phyloP scores from a whole-genome alignment of 2,888 invertebrate genomes.

The Stenolophus ochropezus region DNA sequence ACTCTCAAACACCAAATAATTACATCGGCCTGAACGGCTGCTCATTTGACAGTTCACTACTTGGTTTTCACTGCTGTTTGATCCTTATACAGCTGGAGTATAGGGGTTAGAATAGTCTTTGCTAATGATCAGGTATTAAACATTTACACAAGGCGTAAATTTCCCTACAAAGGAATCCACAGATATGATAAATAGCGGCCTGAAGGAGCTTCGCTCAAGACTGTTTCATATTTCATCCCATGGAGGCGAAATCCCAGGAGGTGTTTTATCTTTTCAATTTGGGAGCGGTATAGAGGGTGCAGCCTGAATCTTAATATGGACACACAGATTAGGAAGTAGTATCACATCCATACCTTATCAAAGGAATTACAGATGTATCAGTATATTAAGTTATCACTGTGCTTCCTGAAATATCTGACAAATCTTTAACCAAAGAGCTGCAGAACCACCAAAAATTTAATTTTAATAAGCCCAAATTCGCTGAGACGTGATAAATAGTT shows the following conservation, averaged over 20 bases:
- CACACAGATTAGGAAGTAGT: too few relatives aligned
- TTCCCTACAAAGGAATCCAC: conserved; percentile 30
- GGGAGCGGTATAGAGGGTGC: not conserved
- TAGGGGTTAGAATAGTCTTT: not conserved
- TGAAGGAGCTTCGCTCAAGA: not conserved
- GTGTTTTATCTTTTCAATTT: conserved; percentile 34
- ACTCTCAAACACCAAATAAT: conserved; percentile 27
- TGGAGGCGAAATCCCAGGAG: not conserved
- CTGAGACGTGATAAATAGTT: too few relatives aligned
- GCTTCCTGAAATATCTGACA: too few relatives aligned
- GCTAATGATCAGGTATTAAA: conserved; percentile 17
- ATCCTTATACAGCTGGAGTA: not conserved
- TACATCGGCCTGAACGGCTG: conserved; percentile 6
- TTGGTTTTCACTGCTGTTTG: not conserved
- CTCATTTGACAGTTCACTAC: conserved; percentile 19
- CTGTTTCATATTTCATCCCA: conserved; percentile 24
- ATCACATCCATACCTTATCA: too few relatives aligned
- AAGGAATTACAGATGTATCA: too few relatives aligned
- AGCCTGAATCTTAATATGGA: not conserved
- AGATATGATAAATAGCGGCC: conserved; percentile 40
- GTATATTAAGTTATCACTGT: too few relatives aligned
- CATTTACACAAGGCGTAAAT: conserved; percentile 37
- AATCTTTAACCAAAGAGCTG: too few relatives aligned
- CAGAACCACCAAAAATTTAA: too few relatives aligned
- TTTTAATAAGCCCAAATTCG: too few relatives aligned